Evolutionary conservation across 2,797 vertebrate genomes (phyloP), one percentile per base, ranked within the genome.

Genomic region (Remorina albescens): DNA sequence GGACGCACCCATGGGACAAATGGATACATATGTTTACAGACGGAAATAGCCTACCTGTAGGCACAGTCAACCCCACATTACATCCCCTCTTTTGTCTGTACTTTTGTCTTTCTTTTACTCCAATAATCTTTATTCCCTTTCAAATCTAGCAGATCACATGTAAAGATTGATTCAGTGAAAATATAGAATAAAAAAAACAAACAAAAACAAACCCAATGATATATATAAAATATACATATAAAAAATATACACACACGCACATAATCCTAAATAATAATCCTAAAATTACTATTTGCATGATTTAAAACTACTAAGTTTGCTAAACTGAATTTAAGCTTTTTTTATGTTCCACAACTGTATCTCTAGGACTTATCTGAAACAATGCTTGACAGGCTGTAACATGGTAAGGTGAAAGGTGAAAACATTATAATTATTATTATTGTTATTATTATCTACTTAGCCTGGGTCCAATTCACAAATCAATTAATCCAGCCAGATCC

Each of bases 11-110:
- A 94, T 85, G 95, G 95, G 96, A 96, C 96, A 97, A 97, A 97
- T 96, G 95, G 96, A 97, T 97, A 97, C 97, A 98, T 95, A 96
- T 97, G 96, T 97, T 98, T 97, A 97, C 95, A 95, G 95, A 95
- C 95, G 96, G 96, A 96, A 96, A 97, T 96, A 97, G 96, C 95
- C 95, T 97, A 97, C 97, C 96, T 98, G 97, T 95, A 94, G 95
- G 97, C 94, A 95, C 87, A 94, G 76, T 74, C 67, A 76, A 32
- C 32, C 67, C 73, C 28, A 72, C n/a, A n/a, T n/a, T n/a, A 51
- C 25, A 36, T 56, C 55, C 18, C 36, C 39, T 58, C 13, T 94
- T 25, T 60, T 64, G 53, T 39, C 61, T 54, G n/a, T 13, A 42
- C 44, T 4, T n/a, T 44, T 62, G 54, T 76, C 73, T 71, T 28